phyloP scores from a whole-genome alignment of 2,113 vertebrate species.

The Arothron firmamentum region DNA sequence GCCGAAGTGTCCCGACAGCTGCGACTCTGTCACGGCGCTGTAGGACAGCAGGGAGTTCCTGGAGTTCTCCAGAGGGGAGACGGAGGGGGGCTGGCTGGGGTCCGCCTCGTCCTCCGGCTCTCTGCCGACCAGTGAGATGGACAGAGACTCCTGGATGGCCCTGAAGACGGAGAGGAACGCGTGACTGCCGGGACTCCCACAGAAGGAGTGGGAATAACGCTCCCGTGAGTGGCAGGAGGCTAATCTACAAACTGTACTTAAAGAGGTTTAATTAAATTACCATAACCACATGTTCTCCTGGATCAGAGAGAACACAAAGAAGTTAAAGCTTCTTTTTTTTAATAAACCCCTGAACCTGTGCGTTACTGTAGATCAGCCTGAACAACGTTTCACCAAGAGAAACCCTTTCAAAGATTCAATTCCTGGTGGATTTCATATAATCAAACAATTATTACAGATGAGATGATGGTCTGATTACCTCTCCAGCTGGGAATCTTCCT shows the following conservation, averaged over 20 bases:
- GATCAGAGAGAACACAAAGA: conserved; percentile 1
- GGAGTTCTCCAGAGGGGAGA: conserved; percentile 60
- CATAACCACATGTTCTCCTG: conserved; percentile 14
- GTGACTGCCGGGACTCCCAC: conserved; percentile 21
- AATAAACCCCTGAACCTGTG: not conserved
- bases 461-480: conserved; percentile 66
- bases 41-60: conserved; percentile 60
- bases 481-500: conserved; percentile 89
- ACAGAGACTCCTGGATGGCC: conserved; percentile 89
- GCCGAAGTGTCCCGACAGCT: conserved; percentile 52
- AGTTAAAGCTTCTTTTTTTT: not conserved
- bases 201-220: conserved; percentile 24
- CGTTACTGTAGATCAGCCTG: too few relatives aligned
- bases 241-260: conserved; percentile 51
- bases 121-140: conserved; percentile 71
- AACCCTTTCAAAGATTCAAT: not conserved
- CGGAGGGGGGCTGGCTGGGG: conserved; percentile 37
- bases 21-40: conserved; percentile 56
- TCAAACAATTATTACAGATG: not conserved
- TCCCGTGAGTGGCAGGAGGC: conserved; percentile 42
- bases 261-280: conserved; percentile 49
- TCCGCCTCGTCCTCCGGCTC: conserved; percentile 59
- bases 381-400: not conserved
- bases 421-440: too few relatives aligned
- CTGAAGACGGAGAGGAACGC: conserved; percentile 53